Evolutionary conservation across 1,140 invertebrate species (phyloP).

Genomic region (Drosophila kanapiae): DNA sequence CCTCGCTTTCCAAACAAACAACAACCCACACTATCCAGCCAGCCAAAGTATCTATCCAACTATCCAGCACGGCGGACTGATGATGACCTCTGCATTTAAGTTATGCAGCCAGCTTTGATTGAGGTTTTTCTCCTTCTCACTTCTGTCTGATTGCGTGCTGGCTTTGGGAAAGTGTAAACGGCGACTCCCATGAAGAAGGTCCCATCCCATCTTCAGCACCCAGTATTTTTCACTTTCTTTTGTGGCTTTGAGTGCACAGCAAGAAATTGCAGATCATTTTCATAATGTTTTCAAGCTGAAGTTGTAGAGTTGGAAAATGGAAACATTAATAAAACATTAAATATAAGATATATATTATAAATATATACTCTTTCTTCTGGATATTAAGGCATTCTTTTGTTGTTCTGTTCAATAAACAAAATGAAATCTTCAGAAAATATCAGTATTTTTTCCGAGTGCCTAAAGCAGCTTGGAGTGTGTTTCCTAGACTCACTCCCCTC

Average conservation of each 20-base stretch:
- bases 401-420: neutral
- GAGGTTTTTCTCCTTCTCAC: slow-evolving; percentile 67
- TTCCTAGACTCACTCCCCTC: neutral
- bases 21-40: slow-evolving; percentile 59
- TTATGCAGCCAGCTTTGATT: slow-evolving; percentile 80
- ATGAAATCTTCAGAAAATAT: neutral
- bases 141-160: slow-evolving; percentile 68
- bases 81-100: slow-evolving; percentile 80
- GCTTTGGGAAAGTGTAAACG: slow-evolving; percentile 79
- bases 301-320: neutral
- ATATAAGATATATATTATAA: neutral
- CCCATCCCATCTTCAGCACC: slow-evolving; percentile 31
- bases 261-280: slow-evolving; percentile 2
- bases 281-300: neutral
- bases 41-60: slow-evolving; percentile 35
- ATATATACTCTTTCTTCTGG: neutral
- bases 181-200: slow-evolving; percentile 68
- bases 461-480: neutral
- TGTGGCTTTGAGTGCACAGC: slow-evolving; percentile 17
- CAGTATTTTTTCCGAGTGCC: neutral
- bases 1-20: slow-evolving; percentile 74
- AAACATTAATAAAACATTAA: neutral
- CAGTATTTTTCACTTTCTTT: slow-evolving; percentile 80
- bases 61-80: slow-evolving; percentile 27
- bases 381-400: neutral